Evolutionary conservation across 2,888 invertebrate genomes (phyloP), one percentile per base, ranked within the genome.

Genomic region (Sinodicranocentrus sp.): DNA sequence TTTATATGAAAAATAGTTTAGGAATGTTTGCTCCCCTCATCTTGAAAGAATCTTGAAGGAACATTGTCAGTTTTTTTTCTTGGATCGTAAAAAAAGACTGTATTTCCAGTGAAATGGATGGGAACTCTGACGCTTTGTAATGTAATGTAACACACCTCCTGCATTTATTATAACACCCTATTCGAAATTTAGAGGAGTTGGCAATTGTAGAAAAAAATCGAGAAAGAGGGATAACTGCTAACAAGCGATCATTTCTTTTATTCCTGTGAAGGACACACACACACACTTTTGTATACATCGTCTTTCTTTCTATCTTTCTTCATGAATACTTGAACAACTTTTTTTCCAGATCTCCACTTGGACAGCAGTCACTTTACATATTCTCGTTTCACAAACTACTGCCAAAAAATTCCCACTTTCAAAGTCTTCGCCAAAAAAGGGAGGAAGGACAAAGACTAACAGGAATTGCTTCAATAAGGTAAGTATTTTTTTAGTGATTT

Each of bases 251-350:
- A 44, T 61, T 70, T 48, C 70, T 10, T 44, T 68, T 77, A 70
- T 78, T 43, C 15, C 28, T 26, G 26, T 28, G 10, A 21, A 43
- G 21, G 43, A 43, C 39, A 21, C 43, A 13, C 33, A 6, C 15
- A 61, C 43, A 28, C 28, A 28, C 61, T 48, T 48, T 48, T 23
- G 5, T 19, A 21, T 48, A 17, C 5, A 25, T 26, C 28, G 33
- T 5, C 28, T n/a, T n/a, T n/a, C n/a, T n/a, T n/a, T n/a, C n/a
- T n/a, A n/a, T n/a, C n/a, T n/a, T n/a, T 54, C 8, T 17, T 33
- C 54, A 19, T 78, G 78, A 59, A 78, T 78, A 78, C 61, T 78
- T 78, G 70, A 78, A 48, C 26, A 48, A 25, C 15, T n/a, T n/a
- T n/a, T n/a, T n/a, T 17, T 19, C 6, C 10, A 39, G 39, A 39